Percentiles rank a stretch among this genome's conserved stretches.
Conservation (phyloP, 1,140 invertebrate genomes). For the Neoseiulus cucumeris region DNA sequence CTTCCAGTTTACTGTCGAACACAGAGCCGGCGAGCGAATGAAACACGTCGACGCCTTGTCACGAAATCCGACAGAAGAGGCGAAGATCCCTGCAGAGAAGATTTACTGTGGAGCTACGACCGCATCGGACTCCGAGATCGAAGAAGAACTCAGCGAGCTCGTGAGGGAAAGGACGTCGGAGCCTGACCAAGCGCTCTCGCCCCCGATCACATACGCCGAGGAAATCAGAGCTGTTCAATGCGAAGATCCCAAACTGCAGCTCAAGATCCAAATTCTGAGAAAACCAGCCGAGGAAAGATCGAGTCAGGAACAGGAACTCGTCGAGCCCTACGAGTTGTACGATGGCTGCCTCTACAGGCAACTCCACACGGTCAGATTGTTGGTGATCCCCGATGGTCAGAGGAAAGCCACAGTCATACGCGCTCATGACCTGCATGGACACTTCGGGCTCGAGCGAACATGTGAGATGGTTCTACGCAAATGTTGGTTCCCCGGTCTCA, state of each 20-base stretch:
- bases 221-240: neutral
- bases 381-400: slow-evolving; percentile 3
- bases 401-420: neutral
- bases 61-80: neutral
- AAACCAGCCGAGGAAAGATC: neutral
- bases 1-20: neutral
- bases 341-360: neutral
- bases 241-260: neutral
- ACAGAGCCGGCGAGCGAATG: neutral
- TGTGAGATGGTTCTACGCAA: slow-evolving; percentile 3
- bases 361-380: neutral
- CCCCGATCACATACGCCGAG: neutral
- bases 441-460: slow-evolving; percentile 9
- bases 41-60: neutral
- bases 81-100: too few species aligned
- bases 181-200: too few species aligned
- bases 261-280: neutral
- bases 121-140: too few species aligned
- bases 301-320: neutral
- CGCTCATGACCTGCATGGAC: neutral
- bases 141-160: too few species aligned
- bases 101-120: too few species aligned
- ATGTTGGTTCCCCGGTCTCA: slow-evolving; percentile 8
- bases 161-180: too few species aligned
- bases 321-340: neutral